Evolutionary conservation across 2,113 vertebrate genomes (phyloP).

Genomic region (Dipodomys merriami): DNA sequence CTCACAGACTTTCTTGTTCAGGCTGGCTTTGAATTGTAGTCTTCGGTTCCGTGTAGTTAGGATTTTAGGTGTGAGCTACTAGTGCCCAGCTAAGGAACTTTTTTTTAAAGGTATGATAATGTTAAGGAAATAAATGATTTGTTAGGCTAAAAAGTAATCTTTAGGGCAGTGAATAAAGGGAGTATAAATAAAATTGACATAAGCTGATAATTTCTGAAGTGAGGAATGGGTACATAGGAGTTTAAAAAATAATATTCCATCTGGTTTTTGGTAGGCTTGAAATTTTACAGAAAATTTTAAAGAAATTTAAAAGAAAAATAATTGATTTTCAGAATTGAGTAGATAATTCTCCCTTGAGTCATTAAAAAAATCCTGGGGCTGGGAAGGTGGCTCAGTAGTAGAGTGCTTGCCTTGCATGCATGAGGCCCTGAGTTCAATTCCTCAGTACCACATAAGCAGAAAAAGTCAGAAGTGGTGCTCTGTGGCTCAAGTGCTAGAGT

Average conservation of each 20-base stretch:
- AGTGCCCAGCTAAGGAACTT: too few species aligned
- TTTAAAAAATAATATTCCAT: neutral
- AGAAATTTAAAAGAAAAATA: neutral
- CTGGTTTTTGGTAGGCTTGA: constrained; percentile 1
- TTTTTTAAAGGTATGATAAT: neutral
- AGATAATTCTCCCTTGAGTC: neutral
- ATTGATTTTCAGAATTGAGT: neutral
- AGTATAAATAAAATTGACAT: neutral
- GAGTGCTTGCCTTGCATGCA: too few species aligned
- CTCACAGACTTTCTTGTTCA: too few species aligned
- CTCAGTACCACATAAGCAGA: too few species aligned
- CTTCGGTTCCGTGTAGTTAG: too few species aligned
- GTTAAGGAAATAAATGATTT: constrained; percentile 22
- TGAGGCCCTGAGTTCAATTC: too few species aligned
- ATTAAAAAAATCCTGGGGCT: neutral
- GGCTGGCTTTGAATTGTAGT: too few species aligned
- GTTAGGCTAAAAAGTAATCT: constrained; percentile 25
- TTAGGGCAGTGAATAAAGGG: neutral
- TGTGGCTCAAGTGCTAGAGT: too few species aligned
- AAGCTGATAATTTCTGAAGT: neutral
- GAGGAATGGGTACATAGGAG: neutral
- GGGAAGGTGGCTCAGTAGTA: too few species aligned
- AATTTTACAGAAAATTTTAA: neutral
- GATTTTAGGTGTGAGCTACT: too few species aligned
- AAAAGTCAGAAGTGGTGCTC: too few species aligned